Evolutionary conservation across 2,888 invertebrate genomes (phyloP).

Genomic region (Xestia rhomboidea): DNA sequence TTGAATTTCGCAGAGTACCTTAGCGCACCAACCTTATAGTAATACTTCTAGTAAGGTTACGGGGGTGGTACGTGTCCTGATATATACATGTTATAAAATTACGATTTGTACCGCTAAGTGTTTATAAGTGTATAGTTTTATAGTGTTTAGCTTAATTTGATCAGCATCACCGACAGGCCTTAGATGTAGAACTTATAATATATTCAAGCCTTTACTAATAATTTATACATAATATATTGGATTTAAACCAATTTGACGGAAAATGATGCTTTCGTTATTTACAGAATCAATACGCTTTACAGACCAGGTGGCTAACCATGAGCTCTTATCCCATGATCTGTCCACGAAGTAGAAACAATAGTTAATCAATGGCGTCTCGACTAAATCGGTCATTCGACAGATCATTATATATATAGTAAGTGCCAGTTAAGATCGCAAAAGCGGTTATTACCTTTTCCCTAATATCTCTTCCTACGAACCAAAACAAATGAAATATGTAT

Average conservation of each 20-base stretch:
- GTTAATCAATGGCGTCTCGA: no score
- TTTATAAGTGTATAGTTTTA: conserved; percentile 48
- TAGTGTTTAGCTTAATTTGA: conserved; percentile 59
- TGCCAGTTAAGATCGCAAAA: no score
- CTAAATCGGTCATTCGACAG: no score
- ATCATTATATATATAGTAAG: no score
- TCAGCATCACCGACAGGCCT: conserved; percentile 66
- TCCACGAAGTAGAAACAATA: no score
- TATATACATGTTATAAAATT: conserved; percentile 1
- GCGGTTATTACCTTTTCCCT: no score
- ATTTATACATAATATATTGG: conserved; percentile 1
- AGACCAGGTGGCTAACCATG: neutral
- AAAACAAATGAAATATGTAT: no score
- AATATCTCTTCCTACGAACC: no score
- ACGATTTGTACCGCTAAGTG: conserved; percentile 2
- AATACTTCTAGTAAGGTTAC: neutral
- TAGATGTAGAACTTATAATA: conserved; percentile 62
- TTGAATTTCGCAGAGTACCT: neutral
- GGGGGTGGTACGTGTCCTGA: neutral
- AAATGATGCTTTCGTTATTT: neutral
- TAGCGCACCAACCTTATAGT: neutral
- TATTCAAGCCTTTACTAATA: conserved; percentile 50
- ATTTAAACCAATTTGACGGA: conserved; percentile 33
- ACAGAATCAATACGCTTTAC: no score
- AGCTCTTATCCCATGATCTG: no score